Conservation (phyloP, 1,140 invertebrate species). For the Hydropsyche tenuis region DNA sequence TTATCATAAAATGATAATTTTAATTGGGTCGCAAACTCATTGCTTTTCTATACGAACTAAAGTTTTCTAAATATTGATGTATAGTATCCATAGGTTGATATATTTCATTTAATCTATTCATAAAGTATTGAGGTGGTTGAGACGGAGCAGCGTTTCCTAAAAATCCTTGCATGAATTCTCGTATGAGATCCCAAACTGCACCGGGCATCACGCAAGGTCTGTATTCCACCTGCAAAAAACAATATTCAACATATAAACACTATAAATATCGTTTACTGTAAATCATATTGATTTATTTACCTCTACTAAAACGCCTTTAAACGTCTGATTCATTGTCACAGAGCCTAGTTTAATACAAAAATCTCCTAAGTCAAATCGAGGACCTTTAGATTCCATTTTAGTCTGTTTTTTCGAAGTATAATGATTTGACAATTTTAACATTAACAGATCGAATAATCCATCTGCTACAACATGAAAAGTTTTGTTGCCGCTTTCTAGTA, state of each 20-base stretch:
- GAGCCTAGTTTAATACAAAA: constrained; percentile 94
- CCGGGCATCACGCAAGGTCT: constrained; percentile 85
- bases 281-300: constrained; percentile 59
- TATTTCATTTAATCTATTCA: constrained; percentile 83
- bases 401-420: constrained; percentile 90
- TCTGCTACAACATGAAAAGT: constrained; percentile 88
- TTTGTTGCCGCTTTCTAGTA: constrained; percentile 87
- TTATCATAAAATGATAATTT: no score
- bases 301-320: constrained; percentile 94
- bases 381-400: constrained; percentile 91
- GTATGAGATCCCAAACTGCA: constrained; percentile 89
- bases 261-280: neutral
- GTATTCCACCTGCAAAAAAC: constrained; percentile 84
- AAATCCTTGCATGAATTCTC: constrained; percentile 92
- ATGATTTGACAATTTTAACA: constrained; percentile 86
- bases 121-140: constrained; percentile 67
- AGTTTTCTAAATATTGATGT: constrained; percentile 94
- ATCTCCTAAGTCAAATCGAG: constrained; percentile 90
- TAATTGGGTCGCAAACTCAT: constrained; percentile 51
- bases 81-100: constrained; percentile 92
- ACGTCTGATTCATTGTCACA: constrained; percentile 90
- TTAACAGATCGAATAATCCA: constrained; percentile 87
- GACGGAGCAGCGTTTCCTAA: constrained; percentile 76
- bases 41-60: constrained; percentile 83
- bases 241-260: neutral